Percentiles rank a stretch among this genome's conserved stretches.
These are phyloP conservation scores for Parauchenoglanis punctatus DNA, from an alignment of 2,797 vertebrate species.

Conservation along the genomic window DNA sequence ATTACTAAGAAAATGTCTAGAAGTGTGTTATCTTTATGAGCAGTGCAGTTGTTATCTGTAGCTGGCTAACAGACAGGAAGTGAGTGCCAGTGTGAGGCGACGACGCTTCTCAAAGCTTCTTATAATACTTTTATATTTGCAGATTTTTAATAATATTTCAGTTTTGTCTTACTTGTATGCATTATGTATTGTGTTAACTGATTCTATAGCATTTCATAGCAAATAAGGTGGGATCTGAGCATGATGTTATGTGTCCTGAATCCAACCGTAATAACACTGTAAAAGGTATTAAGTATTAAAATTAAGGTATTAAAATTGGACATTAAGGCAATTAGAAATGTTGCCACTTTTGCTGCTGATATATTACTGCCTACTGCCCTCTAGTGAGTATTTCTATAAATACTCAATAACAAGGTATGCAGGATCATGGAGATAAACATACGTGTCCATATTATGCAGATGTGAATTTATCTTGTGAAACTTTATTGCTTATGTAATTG, in stretches of 20 bases:
- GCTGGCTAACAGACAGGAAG: constrained; percentile 12
- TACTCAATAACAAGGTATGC: not conserved
- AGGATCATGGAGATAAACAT: not conserved
- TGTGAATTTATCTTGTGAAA: not conserved
- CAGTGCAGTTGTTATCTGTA: not conserved
- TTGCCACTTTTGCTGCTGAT: not conserved
- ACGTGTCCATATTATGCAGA: not conserved
- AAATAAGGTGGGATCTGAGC: not conserved
- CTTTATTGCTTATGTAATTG: too few relatives aligned
- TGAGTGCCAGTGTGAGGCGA: not conserved
- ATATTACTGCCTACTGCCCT: constrained; percentile 24
- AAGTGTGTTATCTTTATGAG: not conserved
- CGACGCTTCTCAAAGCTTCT: not conserved
- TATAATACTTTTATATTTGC: not conserved
- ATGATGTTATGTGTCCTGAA: not conserved
- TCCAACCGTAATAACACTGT: not conserved
- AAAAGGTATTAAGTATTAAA: not conserved
- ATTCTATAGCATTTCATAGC: not conserved
- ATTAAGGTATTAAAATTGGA: not conserved
- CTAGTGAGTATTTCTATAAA: constrained; percentile 21
- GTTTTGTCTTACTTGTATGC: not conserved
- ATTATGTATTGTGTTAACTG: not conserved
- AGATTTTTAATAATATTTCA: not conserved
- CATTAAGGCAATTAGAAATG: not conserved
- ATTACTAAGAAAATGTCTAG: not conserved